A percentile compares a stretch with the other conserved stretches of the same genome.
Evolutionary conservation across 2,888 invertebrate genomes (phyloP).

Genomic region (Caenorhabditis macrosperma): DNA sequence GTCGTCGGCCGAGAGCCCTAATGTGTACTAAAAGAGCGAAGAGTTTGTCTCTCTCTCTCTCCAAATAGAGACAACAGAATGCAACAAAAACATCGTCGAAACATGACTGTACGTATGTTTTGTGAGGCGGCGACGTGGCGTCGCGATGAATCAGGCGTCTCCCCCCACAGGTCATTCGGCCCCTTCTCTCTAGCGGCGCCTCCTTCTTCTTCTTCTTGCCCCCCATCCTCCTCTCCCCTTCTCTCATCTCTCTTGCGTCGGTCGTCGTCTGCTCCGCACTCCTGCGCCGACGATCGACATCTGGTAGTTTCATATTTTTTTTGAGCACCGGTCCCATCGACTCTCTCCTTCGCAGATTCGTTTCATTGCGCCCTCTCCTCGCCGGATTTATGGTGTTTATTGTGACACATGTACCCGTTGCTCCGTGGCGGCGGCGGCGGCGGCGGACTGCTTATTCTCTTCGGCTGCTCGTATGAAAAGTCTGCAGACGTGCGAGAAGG

Average conservation of each 20-base stretch:
- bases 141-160: slow-evolving; percentile 49
- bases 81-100: slow-evolving; percentile 22
- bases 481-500: not conserved
- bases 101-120: slow-evolving; percentile 51
- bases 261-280: not conserved
- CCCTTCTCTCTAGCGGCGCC: not conserved
- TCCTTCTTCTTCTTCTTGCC: not conserved
- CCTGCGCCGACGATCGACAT: slow-evolving; percentile 14
- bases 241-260: not conserved
- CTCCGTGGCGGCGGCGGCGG: slow-evolving; percentile 1
- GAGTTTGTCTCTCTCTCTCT: not conserved
- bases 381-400: slow-evolving; percentile 51
- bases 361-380: slow-evolving; percentile 5
- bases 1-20: too few species aligned
- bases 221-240: not conserved
- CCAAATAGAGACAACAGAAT: slow-evolving; percentile 6
- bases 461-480: too few species aligned
- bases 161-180: slow-evolving; percentile 29
- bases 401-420: slow-evolving; percentile 46
- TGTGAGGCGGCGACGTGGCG: slow-evolving; percentile 12
- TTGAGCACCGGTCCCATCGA: slow-evolving; percentile 34
- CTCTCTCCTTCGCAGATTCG: slow-evolving; percentile 3
- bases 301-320: slow-evolving; percentile 59
- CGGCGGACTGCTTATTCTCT: not conserved
- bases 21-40: slow-evolving; percentile 46